Conservation (phyloP, 2,888 invertebrate genomes). For the Tryphoninae sp. region DNA sequence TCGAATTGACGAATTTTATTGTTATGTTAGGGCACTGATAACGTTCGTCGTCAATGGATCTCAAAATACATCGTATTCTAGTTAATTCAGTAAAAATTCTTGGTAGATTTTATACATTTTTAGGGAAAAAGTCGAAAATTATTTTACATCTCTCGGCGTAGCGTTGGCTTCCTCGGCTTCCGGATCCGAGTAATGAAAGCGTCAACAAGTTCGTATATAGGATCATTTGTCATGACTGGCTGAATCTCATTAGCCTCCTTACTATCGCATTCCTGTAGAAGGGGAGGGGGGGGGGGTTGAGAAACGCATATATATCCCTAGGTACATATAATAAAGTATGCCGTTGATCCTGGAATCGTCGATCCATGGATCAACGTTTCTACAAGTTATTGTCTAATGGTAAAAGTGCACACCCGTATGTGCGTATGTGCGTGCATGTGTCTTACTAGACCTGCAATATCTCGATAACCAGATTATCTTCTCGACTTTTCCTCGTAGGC, state of each 20-base stretch:
- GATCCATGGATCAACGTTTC: constrained; percentile 25
- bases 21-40: no score
- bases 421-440: not conserved
- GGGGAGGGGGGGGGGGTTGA: constrained; percentile 56
- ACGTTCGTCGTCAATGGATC: no score
- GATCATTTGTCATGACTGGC: constrained; percentile 49
- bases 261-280: constrained; percentile 61
- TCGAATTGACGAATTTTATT: no score
- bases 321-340: not conserved
- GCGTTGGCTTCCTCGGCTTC: constrained; percentile 59
- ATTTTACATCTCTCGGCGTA: constrained; percentile 27
- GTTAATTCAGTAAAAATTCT: no score
- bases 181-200: constrained; percentile 62
- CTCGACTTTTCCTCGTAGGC: constrained; percentile 38
- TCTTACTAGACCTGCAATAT: constrained; percentile 33
- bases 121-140: constrained; percentile 27
- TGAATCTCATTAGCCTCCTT: constrained; percentile 75
- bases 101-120: no score
- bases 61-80: no score
- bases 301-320: not conserved
- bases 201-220: constrained; percentile 20
- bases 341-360: no score
- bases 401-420: no score
- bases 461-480: constrained; percentile 50
- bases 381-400: constrained; percentile 13